phyloP scores from a whole-genome alignment of 2,113 vertebrate genomes.

The Nyctibius bracteatus region DNA sequence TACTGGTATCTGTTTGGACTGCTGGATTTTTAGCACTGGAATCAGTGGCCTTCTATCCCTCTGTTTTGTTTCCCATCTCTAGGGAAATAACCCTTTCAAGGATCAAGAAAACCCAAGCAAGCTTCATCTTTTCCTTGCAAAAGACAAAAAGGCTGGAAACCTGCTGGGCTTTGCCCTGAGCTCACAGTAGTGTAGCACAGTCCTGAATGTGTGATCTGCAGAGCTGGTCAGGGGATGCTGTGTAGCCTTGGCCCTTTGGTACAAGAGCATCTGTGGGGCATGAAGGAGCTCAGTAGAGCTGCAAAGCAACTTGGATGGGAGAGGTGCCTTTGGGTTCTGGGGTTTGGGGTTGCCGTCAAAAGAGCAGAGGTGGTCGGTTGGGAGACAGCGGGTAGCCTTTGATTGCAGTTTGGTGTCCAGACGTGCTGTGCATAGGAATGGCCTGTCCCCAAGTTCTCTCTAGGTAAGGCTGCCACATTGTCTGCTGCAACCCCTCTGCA shows the following conservation, averaged over 20 bases:
- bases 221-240: neutral
- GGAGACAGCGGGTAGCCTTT: neutral
- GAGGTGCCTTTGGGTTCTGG: neutral
- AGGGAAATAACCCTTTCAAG: neutral
- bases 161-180: neutral
- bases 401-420: neutral
- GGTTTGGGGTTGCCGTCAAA: neutral
- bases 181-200: fast-evolving
- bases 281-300: neutral
- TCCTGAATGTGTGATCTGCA: neutral
- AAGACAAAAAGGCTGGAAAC: neutral
- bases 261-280: neutral
- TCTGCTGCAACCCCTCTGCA: neutral
- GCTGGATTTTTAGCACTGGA: neutral
- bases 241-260: fast-evolving
- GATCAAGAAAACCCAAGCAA: neutral
- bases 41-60: neutral
- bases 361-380: neutral
- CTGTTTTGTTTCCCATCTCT: neutral
- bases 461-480: neutral
- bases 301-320: neutral
- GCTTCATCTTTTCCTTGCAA: neutral
- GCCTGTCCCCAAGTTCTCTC: neutral
- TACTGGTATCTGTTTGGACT: neutral
- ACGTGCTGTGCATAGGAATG: neutral